These are phyloP conservation scores for Scaptomyza flava DNA, from an alignment of 2,888 invertebrate genomes.

Conservation along the genomic window DNA sequence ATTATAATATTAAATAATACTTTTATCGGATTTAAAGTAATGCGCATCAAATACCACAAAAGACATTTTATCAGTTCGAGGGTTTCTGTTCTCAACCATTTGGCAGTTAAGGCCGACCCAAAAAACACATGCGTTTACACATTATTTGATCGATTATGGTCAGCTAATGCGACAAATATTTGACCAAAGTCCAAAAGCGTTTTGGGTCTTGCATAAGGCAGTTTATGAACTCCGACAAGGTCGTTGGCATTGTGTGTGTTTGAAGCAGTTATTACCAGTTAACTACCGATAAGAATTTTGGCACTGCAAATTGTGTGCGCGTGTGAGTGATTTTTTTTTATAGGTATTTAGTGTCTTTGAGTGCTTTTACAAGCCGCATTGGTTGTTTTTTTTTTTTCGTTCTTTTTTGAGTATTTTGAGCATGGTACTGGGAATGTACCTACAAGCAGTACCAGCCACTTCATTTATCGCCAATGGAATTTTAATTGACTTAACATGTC, in stretches of 20 bases:
- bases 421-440: conserved; percentile 39
- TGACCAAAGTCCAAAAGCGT: conserved; percentile 37
- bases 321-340: conserved; percentile 24
- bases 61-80: conserved; percentile 58
- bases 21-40: conserved; percentile 43
- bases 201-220: conserved; percentile 38
- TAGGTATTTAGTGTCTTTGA: conserved; percentile 32
- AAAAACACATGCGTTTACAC: not conserved
- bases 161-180: conserved; percentile 40
- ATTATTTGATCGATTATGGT: conserved; percentile 50
- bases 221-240: conserved; percentile 46
- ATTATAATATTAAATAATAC: conserved; percentile 12
- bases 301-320: conserved; percentile 50
- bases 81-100: conserved; percentile 26
- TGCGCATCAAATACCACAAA: conserved; percentile 41
- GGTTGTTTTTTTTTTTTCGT: not conserved
- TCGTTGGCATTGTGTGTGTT: conserved; percentile 52
- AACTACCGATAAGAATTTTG: conserved; percentile 60
- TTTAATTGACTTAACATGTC: conserved; percentile 68
- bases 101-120: conserved; percentile 20
- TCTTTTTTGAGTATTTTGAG: conserved; percentile 11
- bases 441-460: conserved; percentile 48
- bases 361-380: conserved; percentile 53
- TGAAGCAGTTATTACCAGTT: not conserved
- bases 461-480: conserved; percentile 64